Evolutionary conservation across 2,888 invertebrate genomes (phyloP).

Genomic region (Thecocarcelia acutangulata): DNA sequence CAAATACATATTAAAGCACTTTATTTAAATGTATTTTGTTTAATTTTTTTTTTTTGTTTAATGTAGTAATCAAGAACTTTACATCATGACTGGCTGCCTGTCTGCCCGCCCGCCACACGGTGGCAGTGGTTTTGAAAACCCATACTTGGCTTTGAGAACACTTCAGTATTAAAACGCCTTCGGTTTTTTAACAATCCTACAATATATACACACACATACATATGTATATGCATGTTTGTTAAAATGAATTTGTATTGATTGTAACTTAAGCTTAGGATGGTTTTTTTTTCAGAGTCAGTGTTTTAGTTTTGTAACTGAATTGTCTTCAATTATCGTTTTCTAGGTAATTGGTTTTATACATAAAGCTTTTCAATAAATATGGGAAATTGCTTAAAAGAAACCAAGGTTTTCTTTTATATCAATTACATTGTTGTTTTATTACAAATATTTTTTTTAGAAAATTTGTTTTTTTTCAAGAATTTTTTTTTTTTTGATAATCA

Average conservation of each 20-base stretch:
- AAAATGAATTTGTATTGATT: too few species aligned
- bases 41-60: conserved; percentile 42
- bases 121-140: conserved; percentile 36
- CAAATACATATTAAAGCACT: conserved; percentile 63
- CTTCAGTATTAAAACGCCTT: conserved; percentile 50
- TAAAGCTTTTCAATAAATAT: conserved; percentile 47
- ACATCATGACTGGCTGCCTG: conserved; percentile 58
- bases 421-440: too few species aligned
- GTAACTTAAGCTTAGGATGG: conserved; percentile 41
- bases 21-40: conserved; percentile 44
- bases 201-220: too few species aligned
- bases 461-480: too few species aligned
- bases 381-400: conserved; percentile 21
- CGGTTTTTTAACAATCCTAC: conserved; percentile 9
- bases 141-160: conserved; percentile 40
- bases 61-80: conserved; percentile 67
- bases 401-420: not conserved
- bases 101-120: too few species aligned
- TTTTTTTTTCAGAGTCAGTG: conserved; percentile 25
- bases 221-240: too few species aligned
- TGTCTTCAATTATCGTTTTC: conserved; percentile 37
- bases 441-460: too few species aligned
- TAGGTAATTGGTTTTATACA: conserved; percentile 37
- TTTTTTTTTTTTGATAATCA: too few species aligned
- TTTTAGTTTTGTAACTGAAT: conserved; percentile 43